Conservation (phyloP, 2,797 vertebrate genomes). For the Sebastes dallii region DNA sequence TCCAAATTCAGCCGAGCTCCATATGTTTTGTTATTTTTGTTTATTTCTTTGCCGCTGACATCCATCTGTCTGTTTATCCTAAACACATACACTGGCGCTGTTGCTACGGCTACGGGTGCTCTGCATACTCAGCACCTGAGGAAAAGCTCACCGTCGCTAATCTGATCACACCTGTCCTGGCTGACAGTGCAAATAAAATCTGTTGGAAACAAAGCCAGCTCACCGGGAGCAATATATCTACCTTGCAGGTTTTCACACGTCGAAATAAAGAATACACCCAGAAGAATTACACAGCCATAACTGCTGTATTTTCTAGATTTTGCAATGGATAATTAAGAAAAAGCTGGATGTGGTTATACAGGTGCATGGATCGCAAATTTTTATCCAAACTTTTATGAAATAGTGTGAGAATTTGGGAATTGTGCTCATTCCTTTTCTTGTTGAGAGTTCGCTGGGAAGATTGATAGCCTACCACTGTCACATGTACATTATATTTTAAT, state of each 20-base stretch:
- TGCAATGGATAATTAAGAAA: neutral
- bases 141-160: conserved; percentile 9
- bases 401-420: too few relatives aligned
- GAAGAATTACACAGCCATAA: neutral
- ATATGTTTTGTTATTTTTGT: conserved; percentile 14
- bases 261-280: neutral
- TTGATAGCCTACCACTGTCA: too few relatives aligned
- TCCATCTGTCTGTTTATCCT: conserved; percentile 35
- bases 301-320: neutral
- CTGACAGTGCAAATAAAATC: neutral
- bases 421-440: too few relatives aligned
- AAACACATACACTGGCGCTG: conserved; percentile 16
- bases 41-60: neutral
- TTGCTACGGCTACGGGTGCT: conserved; percentile 13
- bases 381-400: neutral
- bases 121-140: conserved; percentile 13
- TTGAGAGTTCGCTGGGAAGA: too few relatives aligned
- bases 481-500: neutral
- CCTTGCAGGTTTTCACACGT: neutral
- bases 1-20: conserved; percentile 8
- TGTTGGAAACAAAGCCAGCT: neutral
- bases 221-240: neutral
- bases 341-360: neutral
- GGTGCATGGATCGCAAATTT: neutral
- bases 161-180: conserved; percentile 19